Base-by-base conservation (phyloP, 35 echinoderm and acorn worm species). In the Stichopus chloronotus region DNA sequence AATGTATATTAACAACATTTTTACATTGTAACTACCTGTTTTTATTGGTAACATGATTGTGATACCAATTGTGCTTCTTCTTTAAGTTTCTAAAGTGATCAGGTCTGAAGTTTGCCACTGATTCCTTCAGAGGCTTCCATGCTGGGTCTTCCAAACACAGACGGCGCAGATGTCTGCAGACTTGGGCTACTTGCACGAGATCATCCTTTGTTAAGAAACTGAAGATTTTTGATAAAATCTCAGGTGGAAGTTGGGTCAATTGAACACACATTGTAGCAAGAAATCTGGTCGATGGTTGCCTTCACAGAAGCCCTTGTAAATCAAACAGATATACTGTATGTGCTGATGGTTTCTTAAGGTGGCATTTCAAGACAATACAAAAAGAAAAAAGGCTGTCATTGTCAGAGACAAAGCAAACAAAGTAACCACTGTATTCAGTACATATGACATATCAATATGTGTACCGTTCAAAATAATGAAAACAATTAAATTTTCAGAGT, bases 191-290 rank as follows among this genome's bases (percentile, higher is more conserved):
- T 56, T 58, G 55, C 10, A 85, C 55, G n/a, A 85, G 57, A 58
- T 85, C 82, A 55, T 85, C 82, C 52, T 85, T 85, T 21, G 55
- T 55, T 55, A 85, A 85, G 57, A 25, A 58, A 7, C 82, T 58
- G 8, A 85, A 55, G 57, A 85, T 58, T 85, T 85, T 85, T 30
- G 82, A 85, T 58, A 85, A 58, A 56, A 85, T 22, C 55, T 85
- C 82, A 53, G 55, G 19, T 21, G 82, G 82, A 8, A 85, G 82
- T 8, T 85, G 6, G 57, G 5, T 58, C 57, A 85, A 14, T 58
- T 74, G 69, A 20, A n/a, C 22, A n/a, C 17, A 74, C 69, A 74
- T 74, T 74, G 22, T 74, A 74, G 13, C 19, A 74, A 16, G 14
- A 21, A 74, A 74, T 74, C 69, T 74, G 69, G 69, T 74, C 2